Evolutionary conservation across 2,113 vertebrate genomes (phyloP).

Genomic region (Cathartes aura): DNA sequence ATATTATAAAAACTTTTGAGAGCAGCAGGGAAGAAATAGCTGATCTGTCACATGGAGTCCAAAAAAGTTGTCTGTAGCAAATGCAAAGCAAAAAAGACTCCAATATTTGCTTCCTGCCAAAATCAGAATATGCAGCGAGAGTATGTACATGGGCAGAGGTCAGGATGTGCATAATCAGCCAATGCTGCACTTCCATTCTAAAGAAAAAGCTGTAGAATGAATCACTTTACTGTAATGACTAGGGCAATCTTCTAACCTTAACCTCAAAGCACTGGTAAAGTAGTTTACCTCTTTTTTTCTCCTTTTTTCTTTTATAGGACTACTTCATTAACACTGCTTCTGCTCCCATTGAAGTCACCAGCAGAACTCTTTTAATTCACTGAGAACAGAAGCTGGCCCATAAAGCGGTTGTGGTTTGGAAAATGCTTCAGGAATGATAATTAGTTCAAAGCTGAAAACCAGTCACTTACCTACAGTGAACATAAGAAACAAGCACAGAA

Average conservation of each 20-base stretch:
- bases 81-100: not conserved
- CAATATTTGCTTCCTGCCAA: not conserved
- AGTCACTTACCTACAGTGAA: not conserved
- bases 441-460: constrained; percentile 13
- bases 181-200: not conserved
- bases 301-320: not conserved
- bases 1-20: not conserved
- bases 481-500: not conserved
- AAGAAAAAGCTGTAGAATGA: not conserved
- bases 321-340: not conserved
- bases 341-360: not conserved
- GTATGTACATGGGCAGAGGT: not conserved
- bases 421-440: not conserved
- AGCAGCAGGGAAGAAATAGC: not conserved
- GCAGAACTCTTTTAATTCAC: not conserved
- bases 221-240: not conserved
- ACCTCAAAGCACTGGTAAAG: not conserved
- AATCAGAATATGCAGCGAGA: not conserved
- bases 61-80: not conserved
- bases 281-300: not conserved
- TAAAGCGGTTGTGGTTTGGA: not conserved
- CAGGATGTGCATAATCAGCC: not conserved
- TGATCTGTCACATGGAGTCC: not conserved
- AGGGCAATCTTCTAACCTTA: not conserved
- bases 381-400: not conserved